These are phyloP conservation scores for Entomyzon cyanotis DNA, from an alignment of 2,113 vertebrate genomes.

Conservation along the genomic window DNA sequence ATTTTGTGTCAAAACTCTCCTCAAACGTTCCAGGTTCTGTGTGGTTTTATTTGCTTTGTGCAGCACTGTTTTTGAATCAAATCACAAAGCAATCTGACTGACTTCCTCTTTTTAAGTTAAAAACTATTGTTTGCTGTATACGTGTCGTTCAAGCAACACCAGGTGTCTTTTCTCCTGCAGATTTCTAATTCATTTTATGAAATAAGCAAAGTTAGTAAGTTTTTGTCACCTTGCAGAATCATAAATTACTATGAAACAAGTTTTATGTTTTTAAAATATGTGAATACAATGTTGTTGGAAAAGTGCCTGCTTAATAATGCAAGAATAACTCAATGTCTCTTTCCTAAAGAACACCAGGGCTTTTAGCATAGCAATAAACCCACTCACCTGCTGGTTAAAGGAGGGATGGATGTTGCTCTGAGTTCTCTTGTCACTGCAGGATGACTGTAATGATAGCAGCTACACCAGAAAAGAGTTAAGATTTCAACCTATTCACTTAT, in stretches of 20 bases:
- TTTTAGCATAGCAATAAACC: background rate
- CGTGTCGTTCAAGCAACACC: background rate
- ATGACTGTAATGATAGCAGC: background rate
- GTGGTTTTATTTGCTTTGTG: conserved; percentile 4
- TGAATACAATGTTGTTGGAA: background rate
- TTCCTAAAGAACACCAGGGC: background rate
- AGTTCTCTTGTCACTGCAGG: background rate
- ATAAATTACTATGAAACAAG: background rate
- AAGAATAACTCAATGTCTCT: background rate
- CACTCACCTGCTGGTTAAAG: background rate
- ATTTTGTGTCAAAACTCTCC: background rate
- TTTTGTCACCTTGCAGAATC: background rate
- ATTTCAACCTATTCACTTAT: conserved; percentile 13
- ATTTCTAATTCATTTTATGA: background rate
- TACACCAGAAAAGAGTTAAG: background rate
- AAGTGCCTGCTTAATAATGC: background rate
- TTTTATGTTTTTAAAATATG: background rate
- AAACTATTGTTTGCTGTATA: background rate
- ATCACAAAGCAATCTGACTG: background rate
- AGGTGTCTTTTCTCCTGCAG: background rate
- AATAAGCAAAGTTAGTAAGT: background rate
- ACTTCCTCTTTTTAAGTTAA: background rate
- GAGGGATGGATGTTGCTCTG: rapidly evolving
- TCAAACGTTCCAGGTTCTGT: background rate
- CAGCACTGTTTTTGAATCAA: background rate